phyloP scores from a whole-genome alignment of 2,113 vertebrate species.

The Pseudorasbora parva region DNA sequence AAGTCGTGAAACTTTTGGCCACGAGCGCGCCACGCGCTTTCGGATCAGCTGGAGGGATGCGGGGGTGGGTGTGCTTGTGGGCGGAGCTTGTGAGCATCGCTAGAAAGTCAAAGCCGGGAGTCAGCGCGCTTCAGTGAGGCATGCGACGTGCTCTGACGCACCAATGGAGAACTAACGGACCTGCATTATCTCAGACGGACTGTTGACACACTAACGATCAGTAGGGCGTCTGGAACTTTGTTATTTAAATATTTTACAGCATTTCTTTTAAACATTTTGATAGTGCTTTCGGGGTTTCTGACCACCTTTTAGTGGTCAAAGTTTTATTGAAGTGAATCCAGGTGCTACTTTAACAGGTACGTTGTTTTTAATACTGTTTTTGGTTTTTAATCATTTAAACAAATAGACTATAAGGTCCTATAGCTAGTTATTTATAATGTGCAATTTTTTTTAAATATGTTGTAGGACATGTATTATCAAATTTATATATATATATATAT shows the following conservation, averaged over 20 bases:
- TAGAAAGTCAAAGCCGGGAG: constrained; percentile 63
- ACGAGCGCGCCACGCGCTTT: constrained; percentile 80
- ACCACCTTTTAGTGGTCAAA: not conserved
- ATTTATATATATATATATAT: not conserved
- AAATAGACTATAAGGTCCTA: not conserved
- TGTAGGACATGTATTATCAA: not conserved
- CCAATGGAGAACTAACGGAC: constrained; percentile 67
- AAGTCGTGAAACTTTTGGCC: constrained; percentile 68
- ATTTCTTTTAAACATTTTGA: constrained; percentile 8
- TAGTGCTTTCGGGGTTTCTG: not conserved
- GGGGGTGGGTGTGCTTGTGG: constrained; percentile 57
- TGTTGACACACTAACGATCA: constrained; percentile 41
- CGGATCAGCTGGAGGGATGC: constrained; percentile 66
- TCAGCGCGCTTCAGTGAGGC: constrained; percentile 61
- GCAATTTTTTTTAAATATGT: not conserved
- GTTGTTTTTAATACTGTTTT: not conserved
- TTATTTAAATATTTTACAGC: not conserved
- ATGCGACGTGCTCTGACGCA: constrained; percentile 60
- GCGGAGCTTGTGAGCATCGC: constrained; percentile 68
- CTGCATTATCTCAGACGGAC: constrained; percentile 46
- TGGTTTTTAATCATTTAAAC: not conserved
- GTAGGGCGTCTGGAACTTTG: constrained; percentile 44
- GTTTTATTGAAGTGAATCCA: not conserved
- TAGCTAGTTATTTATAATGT: not conserved
- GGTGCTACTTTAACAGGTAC: constrained; percentile 8